Conservation (phyloP, 2,113 vertebrate species). For the Coptodon bakossiorum region DNA sequence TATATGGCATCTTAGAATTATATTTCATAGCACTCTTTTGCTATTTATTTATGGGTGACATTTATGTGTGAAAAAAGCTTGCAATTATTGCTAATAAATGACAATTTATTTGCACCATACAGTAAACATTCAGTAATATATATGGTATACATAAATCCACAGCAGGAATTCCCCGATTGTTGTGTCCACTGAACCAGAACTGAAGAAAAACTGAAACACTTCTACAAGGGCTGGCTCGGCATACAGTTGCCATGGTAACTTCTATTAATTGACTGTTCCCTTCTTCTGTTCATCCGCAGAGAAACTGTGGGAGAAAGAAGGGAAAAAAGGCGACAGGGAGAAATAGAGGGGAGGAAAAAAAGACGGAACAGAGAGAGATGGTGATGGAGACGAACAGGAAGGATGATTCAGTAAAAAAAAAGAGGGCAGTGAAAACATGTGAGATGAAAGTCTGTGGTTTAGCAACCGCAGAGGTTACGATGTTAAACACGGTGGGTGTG, state of each 20-base stretch:
- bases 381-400: not conserved
- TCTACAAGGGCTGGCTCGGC: not conserved
- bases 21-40: not conserved
- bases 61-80: not conserved
- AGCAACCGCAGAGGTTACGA: not conserved
- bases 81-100: not conserved
- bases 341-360: not conserved
- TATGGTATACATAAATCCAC: not conserved
- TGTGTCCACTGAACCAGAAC: not conserved
- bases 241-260: conserved; percentile 56
- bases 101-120: not conserved
- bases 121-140: not conserved
- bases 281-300: not conserved
- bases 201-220: not conserved
- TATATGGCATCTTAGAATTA: not conserved
- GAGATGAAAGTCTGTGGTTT: not conserved
- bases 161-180: not conserved
- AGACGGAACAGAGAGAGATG: not conserved
- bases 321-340: not conserved
- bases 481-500: conserved; percentile 13
- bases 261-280: conserved; percentile 46
- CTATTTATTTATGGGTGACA: not conserved
- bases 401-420: not conserved
- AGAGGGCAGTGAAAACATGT: not conserved
- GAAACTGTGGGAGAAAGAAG: not conserved